A percentile compares a stretch with the other conserved stretches of the same genome.
These are phyloP conservation scores for Limenitis camilla DNA, from an alignment of 2,888 invertebrate genomes.

Conservation along the genomic window DNA sequence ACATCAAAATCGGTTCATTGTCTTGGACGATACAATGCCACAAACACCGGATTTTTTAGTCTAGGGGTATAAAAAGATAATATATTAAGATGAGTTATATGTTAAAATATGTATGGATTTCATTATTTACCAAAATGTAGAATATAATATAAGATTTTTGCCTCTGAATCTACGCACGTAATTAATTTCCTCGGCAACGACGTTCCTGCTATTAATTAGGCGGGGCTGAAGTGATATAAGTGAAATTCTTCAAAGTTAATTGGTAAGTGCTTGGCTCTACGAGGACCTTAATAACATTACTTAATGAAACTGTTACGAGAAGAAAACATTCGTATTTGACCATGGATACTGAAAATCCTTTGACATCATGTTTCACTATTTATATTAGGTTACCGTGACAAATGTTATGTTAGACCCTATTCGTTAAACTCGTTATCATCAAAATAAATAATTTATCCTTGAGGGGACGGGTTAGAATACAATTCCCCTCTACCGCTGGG, in stretches of 20 bases:
- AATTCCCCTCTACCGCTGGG: too few species aligned
- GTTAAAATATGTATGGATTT: too few species aligned
- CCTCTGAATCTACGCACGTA: constrained; percentile 18
- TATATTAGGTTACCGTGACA: background rate
- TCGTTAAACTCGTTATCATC: too few species aligned
- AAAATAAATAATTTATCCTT: too few species aligned
- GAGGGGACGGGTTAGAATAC: too few species aligned
- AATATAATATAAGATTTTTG: constrained; percentile 1
- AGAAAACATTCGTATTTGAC: background rate
- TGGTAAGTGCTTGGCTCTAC: constrained; percentile 9
- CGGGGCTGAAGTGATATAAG: constrained; percentile 24
- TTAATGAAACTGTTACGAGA: constrained; percentile 2
- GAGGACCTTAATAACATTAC: constrained; percentile 4
- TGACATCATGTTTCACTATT: background rate
- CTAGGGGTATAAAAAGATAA: too few species aligned
- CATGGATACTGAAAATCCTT: background rate
- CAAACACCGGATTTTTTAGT: too few species aligned
- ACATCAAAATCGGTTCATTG: too few species aligned
- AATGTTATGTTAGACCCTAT: too few species aligned
- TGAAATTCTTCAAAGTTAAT: constrained; percentile 27
- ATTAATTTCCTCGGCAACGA: constrained; percentile 20
- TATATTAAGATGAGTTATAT: too few species aligned
- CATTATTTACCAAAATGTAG: background rate
- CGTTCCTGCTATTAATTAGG: constrained; percentile 27
- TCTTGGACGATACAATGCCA: too few species aligned